A percentile compares a stretch with the other conserved stretches of the same genome.
Evolutionary conservation across 2,888 invertebrate species (phyloP).

Genomic region (Pachydiplax longipennis): DNA sequence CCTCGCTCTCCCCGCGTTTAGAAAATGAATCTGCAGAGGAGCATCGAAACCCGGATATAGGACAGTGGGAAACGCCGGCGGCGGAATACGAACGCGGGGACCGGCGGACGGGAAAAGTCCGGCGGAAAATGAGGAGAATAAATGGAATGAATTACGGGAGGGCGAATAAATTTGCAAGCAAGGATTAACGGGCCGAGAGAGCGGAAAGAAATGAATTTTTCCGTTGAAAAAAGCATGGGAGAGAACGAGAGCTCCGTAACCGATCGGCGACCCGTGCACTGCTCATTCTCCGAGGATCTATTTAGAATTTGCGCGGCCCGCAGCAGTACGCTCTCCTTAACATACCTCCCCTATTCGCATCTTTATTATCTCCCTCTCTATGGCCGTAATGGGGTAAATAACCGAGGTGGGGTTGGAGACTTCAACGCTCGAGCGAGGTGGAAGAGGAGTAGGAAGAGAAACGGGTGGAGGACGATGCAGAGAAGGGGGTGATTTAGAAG

Average conservation of each 20-base stretch:
- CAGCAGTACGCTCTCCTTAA: neutral
- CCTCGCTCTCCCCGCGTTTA: neutral
- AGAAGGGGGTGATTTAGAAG: neutral
- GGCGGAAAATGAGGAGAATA: neutral
- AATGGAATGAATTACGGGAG: neutral
- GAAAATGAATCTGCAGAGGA: constrained; percentile 35
- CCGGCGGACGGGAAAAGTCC: neutral
- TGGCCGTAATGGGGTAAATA: neutral
- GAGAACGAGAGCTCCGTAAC: neutral
- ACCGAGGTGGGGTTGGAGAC: neutral
- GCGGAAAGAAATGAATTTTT: neutral
- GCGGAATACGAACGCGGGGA: neutral
- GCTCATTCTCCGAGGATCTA: neutral
- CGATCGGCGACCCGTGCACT: neutral
- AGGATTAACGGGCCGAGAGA: neutral
- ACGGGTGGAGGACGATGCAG: neutral
- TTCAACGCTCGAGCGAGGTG: neutral
- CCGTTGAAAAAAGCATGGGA: neutral
- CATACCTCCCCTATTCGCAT: neutral
- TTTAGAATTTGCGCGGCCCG: neutral
- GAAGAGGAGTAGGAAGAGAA: neutral
- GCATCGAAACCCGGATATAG: constrained; percentile 8
- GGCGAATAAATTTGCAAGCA: neutral
- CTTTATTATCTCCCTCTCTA: neutral
- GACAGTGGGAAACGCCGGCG: neutral